Conservation (phyloP, 2,113 vertebrate species). For the Ranitomeya variabilis region DNA sequence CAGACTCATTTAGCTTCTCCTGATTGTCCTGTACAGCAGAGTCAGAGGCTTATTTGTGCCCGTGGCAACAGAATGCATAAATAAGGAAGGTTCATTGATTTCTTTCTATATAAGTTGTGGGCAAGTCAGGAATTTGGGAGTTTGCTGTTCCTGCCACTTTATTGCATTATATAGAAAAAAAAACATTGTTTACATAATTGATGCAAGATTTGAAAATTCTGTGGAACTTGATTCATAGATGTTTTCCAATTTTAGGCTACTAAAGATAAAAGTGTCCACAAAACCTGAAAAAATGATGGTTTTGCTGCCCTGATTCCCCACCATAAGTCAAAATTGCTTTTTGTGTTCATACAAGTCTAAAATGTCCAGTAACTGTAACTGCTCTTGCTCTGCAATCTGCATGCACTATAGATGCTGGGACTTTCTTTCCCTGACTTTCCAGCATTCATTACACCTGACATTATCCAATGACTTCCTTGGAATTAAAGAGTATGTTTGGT, state of each 20-base stretch:
- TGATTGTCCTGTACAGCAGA: neutral
- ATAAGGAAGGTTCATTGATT: neutral
- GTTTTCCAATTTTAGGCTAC: neutral
- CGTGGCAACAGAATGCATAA: neutral
- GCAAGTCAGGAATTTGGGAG: neutral
- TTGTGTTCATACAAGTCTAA: no score
- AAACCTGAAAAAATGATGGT: no score
- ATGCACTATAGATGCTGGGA: no score
- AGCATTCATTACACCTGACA: no score
- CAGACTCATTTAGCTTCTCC: neutral
- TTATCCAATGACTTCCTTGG: no score
- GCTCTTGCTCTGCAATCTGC: no score
- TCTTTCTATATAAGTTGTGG: neutral
- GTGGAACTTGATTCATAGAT: neutral
- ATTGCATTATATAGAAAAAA: neutral
- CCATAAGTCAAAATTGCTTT: no score
- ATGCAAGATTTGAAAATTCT: neutral
- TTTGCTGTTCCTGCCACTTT: neutral
- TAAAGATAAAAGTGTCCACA: no score
- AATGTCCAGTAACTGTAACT: no score
- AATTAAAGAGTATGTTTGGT: no score
- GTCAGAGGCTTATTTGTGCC: neutral
- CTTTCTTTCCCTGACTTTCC: no score
- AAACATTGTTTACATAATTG: neutral
- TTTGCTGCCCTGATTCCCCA: no score